Base-by-base conservation (phyloP, 2,113 vertebrate genomes). In the Anolis sagrei region DNA sequence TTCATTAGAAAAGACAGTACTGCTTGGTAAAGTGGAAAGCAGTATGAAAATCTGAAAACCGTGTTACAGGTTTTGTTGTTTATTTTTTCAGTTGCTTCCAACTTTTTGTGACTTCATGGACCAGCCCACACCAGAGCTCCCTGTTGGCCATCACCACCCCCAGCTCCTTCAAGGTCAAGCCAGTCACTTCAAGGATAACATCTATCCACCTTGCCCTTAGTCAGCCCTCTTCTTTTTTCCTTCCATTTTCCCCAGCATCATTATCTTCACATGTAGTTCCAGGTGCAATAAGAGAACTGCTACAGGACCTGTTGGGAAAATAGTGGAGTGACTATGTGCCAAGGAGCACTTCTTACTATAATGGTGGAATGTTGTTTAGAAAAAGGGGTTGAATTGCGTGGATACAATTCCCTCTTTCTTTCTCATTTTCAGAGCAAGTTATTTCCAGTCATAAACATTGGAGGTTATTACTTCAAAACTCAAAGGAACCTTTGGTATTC, bases 401-500 rank as follows among this genome's bases (percentile, higher is more conserved):
- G 94, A 91, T 92, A 91, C 90, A 49, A 82, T 39, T 19, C 88
- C 83, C 2, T n/a, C 81, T 73, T 78, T n/a, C 73, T 85, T 85
- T 44, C 90, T 93, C 87, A 91, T 88, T 90, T 68, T 89, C 64
- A 84, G 69, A 91, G 69, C 66, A 89, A 91, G 34, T 87, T 92
- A 80, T 89, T 95, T 95, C 93, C 85, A 90, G 87, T 93, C 93
- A 92, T 70, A 91, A 93, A 93, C 91, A 91, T 82, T 88, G 89
- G 93, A 89, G 76, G 66, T 90, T 92, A 90, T 94, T 93, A 91
- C 88, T 84, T 76, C 88, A 87, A n/a, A 29, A 87, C 70, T 90
- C 83, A 82, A 85, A 93, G 84, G 93, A 93, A 90, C 73, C 76
- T 95, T 92, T 86, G 87, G 61, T 64, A 89, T 62, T 93, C 86